phyloP scores from a whole-genome alignment of 2,888 invertebrate species.

The Neuroscelio doddi region DNA sequence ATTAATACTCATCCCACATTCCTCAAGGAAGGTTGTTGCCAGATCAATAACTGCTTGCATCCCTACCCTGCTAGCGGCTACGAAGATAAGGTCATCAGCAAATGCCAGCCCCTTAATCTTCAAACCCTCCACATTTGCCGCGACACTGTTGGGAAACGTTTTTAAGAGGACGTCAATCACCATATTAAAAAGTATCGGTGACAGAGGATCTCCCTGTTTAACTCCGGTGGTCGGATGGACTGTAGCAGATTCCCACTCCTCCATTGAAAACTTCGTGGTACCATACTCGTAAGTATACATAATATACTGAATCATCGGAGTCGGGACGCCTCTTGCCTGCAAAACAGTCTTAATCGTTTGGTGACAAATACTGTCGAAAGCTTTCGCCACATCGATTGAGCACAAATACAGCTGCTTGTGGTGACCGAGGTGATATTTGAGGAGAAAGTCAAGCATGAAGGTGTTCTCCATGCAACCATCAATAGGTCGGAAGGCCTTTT shows the following conservation, averaged over 20 bases:
- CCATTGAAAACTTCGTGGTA: neutral
- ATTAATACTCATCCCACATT: conserved; percentile 51
- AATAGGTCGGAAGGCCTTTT: conserved; percentile 41
- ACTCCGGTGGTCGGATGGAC: conserved; percentile 10
- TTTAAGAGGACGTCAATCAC: conserved; percentile 14
- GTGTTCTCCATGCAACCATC: conserved; percentile 24
- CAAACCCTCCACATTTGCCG: conserved; percentile 9
- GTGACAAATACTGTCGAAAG: conserved; percentile 37
- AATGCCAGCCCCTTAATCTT: too few species aligned
- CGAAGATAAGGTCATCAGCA: conserved; percentile 45
- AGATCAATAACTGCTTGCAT: conserved; percentile 48
- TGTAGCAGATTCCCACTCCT: neutral
- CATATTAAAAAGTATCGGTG: conserved; percentile 22
- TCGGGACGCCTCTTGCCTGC: conserved; percentile 1
- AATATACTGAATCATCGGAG: conserved; percentile 8
- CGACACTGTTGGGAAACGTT: neutral
- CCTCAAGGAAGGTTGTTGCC: conserved; percentile 26
- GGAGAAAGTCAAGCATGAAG: conserved; percentile 11
- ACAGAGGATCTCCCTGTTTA: conserved; percentile 17
- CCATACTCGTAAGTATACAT: neutral
- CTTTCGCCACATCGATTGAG: conserved; percentile 29
- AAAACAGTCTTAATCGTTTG: conserved; percentile 6
- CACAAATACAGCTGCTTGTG: conserved; percentile 32
- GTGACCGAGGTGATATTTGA: conserved; percentile 4
- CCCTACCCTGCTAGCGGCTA: conserved; percentile 30